These are phyloP conservation scores for Drosophila lini DNA, from an alignment of 1,140 invertebrate genomes.

Conservation along the genomic window DNA sequence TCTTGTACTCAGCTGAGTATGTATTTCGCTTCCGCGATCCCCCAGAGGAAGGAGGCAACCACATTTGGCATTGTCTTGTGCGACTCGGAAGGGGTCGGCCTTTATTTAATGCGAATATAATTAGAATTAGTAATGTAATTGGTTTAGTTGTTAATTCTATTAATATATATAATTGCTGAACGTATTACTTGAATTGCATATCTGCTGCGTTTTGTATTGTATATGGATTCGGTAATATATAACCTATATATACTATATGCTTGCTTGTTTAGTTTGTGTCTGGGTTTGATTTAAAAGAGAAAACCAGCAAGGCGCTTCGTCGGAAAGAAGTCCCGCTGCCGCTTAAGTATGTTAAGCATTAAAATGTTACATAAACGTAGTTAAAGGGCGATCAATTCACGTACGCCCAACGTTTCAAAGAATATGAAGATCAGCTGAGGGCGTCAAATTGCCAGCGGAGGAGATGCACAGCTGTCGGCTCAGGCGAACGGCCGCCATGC, in stretches of 20 bases:
- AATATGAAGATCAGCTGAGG: background rate
- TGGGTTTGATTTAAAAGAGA: slow-evolving; percentile 51
- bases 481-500: slow-evolving; percentile 34
- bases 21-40: slow-evolving; percentile 5
- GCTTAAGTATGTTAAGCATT: slow-evolving; percentile 74
- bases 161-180: slow-evolving; percentile 77
- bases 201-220: slow-evolving; percentile 62
- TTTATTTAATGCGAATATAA: slow-evolving; percentile 81
- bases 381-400: slow-evolving; percentile 48
- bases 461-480: slow-evolving; percentile 17
- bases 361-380: slow-evolving; percentile 35
- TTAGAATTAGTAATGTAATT: slow-evolving; percentile 79
- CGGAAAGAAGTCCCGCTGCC: slow-evolving; percentile 28
- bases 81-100: slow-evolving; percentile 58
- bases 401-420: slow-evolving; percentile 6
- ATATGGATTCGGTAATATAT: slow-evolving; percentile 63
- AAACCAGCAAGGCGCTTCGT: slow-evolving; percentile 42
- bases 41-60: background rate
- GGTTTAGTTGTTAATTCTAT: slow-evolving; percentile 76
- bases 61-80: slow-evolving; percentile 50
- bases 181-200: slow-evolving; percentile 74
- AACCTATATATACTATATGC: slow-evolving; percentile 54
- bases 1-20: slow-evolving; percentile 17
- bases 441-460: background rate
- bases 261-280: slow-evolving; percentile 43